phyloP scores from a whole-genome alignment of 2,888 invertebrate species.

The Colletes collaris region DNA sequence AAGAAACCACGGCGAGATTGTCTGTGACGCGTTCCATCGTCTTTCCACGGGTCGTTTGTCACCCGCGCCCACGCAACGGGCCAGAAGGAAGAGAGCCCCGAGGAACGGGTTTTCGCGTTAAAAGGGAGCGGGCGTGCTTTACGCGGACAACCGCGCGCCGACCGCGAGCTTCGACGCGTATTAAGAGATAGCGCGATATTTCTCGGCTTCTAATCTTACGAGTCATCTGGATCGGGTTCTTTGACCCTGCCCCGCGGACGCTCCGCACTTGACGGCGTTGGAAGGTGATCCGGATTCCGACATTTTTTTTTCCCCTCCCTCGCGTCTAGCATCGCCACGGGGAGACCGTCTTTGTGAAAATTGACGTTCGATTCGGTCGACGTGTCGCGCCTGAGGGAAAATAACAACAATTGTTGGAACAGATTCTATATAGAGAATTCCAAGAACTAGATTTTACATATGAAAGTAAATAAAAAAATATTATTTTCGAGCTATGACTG shows the following conservation, averaged over 20 bases:
- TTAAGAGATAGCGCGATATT: conserved; percentile 51
- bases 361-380: not conserved
- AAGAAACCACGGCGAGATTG: conserved; percentile 9
- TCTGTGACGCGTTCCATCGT: conserved; percentile 28
- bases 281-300: conserved; percentile 56
- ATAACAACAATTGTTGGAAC: too few species aligned
- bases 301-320: conserved; percentile 2
- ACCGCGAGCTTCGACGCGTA: conserved; percentile 41
- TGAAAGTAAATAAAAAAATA: too few species aligned
- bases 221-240: conserved; percentile 43
- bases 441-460: too few species aligned
- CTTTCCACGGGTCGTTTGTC: conserved; percentile 52
- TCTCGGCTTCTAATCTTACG: conserved; percentile 36
- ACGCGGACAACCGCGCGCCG: conserved; percentile 16
- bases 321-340: not conserved
- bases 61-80: conserved; percentile 46
- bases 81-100: conserved; percentile 6
- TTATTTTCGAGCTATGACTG: too few species aligned
- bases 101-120: conserved; percentile 23
- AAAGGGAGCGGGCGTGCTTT: conserved; percentile 13
- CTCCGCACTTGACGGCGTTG: conserved; percentile 46
- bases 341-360: conserved; percentile 1
- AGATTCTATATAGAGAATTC: too few species aligned
- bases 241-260: conserved; percentile 35
- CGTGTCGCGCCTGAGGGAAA: too few species aligned